phyloP scores from a whole-genome alignment of 1,140 invertebrate species.

The Lordiphosa clarofinis region DNA sequence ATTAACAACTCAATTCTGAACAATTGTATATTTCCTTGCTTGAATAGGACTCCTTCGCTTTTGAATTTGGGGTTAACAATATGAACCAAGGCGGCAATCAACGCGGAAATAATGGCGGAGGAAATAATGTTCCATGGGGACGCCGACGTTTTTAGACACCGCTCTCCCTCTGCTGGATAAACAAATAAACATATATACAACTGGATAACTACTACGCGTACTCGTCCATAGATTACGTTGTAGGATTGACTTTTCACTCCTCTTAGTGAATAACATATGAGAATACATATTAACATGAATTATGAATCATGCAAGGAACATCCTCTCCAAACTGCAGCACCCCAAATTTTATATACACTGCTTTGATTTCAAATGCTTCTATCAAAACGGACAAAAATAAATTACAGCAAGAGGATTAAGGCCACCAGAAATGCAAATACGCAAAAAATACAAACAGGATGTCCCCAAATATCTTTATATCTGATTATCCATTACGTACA shows the following conservation, averaged over 20 bases:
- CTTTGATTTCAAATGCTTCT: conserved; percentile 26
- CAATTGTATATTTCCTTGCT: conserved; percentile 71
- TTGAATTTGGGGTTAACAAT: conserved; percentile 79
- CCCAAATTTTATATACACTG: conserved; percentile 11
- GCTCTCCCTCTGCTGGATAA: conserved; percentile 8
- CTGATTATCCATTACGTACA: conserved; percentile 19
- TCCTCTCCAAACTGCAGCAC: conserved; percentile 7
- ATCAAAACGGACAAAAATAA: conserved; percentile 20
- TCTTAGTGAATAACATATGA: conserved; percentile 3
- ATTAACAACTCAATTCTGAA: conserved; percentile 50
- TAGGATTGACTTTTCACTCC: conserved; percentile 24
- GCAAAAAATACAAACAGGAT: not conserved
- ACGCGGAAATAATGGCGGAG: conserved; percentile 72
- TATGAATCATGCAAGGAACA: conserved; percentile 18
- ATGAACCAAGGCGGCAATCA: conserved; percentile 76
- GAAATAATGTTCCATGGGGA: conserved; percentile 78
- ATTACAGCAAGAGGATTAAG: conserved; percentile 12
- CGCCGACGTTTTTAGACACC: conserved; percentile 72
- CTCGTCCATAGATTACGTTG: conserved; percentile 21
- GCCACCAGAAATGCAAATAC: conserved; percentile 1
- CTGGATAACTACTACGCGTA: conserved; percentile 9
- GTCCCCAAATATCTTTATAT: conserved; percentile 7
- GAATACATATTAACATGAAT: conserved; percentile 4
- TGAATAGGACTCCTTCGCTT: conserved; percentile 72
- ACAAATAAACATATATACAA: conserved; percentile 7